Evolutionary conservation across 2,888 invertebrate genomes (phyloP), one percentile per base, ranked within the genome.

Genomic region (Dolichomitus sp.): DNA sequence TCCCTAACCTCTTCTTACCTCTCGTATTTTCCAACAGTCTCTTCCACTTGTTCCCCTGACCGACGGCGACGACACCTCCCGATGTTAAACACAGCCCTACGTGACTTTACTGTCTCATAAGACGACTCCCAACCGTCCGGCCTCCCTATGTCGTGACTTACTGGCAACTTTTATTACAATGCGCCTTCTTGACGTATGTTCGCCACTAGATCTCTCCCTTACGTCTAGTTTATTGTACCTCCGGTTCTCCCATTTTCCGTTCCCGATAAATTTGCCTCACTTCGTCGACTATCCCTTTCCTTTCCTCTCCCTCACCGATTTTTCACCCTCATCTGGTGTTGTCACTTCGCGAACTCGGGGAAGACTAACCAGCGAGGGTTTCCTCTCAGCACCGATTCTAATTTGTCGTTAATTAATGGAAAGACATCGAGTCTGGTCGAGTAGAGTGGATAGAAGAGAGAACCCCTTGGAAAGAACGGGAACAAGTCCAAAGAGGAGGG

Each of bases 381-480:
- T 11, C 48, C 40, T 23, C 69, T 12, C 48, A 72, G 80, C 68
- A 83, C 80, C 70, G 85, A 86, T 84, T 89, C 87, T 89, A 89
- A 90, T 91, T 91, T 87, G 80, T 85, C 85, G 85, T 89, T 91
- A 91, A 92, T 92, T 91, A 91, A 92, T 92, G 90, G 86, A 69
- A 65, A 45, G 57, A 48, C 61, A 69, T 69, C 30, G 17, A 61
- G 50, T 14, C 40, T 17, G 75, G 48, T 57, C 23, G 17, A 57
- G 42, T 54, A 7, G 17, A 61, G 61, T 33, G 17, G 37, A 37
- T 1, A 30, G 33, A 59, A 33, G 61, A 54, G 78, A 57, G 72
- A 75, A 85, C 54, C 72, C 19, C 45, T 17, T 42, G 40, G 68
- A 70, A 75, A 78, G 63, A 84, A 50, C 52, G 69, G 14, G 65